phyloP scores from a whole-genome alignment of 2,888 invertebrate species.

The Heliothis peltigera region DNA sequence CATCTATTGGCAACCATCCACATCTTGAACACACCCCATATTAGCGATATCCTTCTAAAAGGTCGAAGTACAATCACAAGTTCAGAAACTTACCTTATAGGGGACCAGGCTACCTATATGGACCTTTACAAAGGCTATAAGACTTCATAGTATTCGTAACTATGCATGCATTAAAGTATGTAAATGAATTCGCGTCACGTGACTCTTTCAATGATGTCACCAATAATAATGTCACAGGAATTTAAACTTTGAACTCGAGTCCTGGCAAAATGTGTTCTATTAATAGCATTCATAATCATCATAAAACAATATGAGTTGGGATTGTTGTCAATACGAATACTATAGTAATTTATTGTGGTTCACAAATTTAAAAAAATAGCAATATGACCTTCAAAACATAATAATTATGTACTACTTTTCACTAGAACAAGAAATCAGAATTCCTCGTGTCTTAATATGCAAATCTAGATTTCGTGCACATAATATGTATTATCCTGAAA shows the following conservation, averaged over 20 bases:
- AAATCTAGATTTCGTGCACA: too few species aligned
- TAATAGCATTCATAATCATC: not conserved
- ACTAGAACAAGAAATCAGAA: too few species aligned
- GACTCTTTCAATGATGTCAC: constrained; percentile 18
- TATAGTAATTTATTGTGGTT: too few species aligned
- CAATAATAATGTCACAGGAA: constrained; percentile 3
- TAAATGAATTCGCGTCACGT: constrained; percentile 23
- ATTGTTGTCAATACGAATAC: too few species aligned
- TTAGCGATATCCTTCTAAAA: constrained; percentile 25
- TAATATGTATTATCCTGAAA: too few species aligned
- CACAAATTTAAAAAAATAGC: too few species aligned
- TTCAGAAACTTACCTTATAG: constrained; percentile 21
- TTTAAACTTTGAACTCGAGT: not conserved
- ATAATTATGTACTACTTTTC: too few species aligned
- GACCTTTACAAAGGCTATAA: constrained; percentile 37
- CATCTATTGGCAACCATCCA: constrained; percentile 41
- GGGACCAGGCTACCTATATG: constrained; percentile 2
- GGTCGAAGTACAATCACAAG: constrained; percentile 12
- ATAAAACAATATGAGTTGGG: not conserved
- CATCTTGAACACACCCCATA: constrained; percentile 21
- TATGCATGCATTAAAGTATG: constrained; percentile 29
- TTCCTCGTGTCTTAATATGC: too few species aligned
- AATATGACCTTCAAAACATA: too few species aligned
- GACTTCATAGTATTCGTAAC: constrained; percentile 27
- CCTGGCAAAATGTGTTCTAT: not conserved